Conservation (phyloP, 2,888 invertebrate genomes). For the Xylocampa areola region DNA sequence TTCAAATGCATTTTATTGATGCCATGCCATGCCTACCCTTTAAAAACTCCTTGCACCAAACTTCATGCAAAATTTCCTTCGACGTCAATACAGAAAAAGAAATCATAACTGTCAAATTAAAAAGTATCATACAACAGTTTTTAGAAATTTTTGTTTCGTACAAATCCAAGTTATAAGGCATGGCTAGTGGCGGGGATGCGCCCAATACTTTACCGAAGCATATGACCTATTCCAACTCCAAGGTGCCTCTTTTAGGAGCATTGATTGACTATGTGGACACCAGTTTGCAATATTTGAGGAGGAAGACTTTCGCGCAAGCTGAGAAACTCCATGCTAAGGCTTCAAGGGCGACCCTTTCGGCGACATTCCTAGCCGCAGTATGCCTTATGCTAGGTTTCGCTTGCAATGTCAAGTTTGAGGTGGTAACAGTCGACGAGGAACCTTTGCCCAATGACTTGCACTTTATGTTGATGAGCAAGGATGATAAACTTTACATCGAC, state of each 20-base stretch:
- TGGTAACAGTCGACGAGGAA: constrained; percentile 75
- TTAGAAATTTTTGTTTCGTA: constrained; percentile 31
- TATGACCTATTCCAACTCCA: constrained; percentile 77
- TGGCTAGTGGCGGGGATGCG: constrained; percentile 59
- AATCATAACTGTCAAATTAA: constrained; percentile 42
- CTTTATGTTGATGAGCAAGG: constrained; percentile 79
- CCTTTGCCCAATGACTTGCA: constrained; percentile 80
- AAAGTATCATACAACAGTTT: constrained; percentile 53
- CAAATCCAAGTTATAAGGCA: constrained; percentile 62
- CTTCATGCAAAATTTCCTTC: background rate
- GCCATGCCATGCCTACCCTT: constrained; percentile 56
- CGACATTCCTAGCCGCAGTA: constrained; percentile 73
- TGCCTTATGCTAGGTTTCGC: constrained; percentile 76
- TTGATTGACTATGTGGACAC: constrained; percentile 80
- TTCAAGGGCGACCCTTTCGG: constrained; percentile 69
- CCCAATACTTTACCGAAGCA: constrained; percentile 60
- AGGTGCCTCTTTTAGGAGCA: constrained; percentile 77
- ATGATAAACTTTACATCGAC: constrained; percentile 81
- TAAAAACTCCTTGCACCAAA: constrained; percentile 10
- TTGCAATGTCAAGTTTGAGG: constrained; percentile 82
- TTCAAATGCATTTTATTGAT: too few species aligned
- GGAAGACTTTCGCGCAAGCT: constrained; percentile 70
- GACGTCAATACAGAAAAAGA: constrained; percentile 13
- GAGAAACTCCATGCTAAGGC: constrained; percentile 72
- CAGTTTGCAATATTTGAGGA: constrained; percentile 72